Evolutionary conservation across 2,113 vertebrate genomes (phyloP).

Genomic region (Ancistrus triradiatus): DNA sequence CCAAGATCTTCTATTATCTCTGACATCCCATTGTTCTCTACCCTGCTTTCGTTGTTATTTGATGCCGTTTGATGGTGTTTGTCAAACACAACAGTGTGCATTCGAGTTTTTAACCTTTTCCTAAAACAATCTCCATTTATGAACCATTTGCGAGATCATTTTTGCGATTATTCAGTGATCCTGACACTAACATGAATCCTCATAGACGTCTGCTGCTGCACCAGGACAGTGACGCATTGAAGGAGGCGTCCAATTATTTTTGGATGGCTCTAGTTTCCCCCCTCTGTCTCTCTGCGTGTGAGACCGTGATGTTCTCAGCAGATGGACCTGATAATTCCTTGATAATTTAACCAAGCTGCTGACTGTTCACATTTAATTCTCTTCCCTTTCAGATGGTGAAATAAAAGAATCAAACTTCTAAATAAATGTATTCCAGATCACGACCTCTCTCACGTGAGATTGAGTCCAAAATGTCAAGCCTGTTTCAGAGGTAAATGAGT

Average conservation of each 20-base stretch:
- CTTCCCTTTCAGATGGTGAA: conserved; percentile 35
- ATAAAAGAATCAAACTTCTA: too few relatives aligned
- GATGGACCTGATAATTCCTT: conserved; percentile 48
- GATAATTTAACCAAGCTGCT: conserved; percentile 45
- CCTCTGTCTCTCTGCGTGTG: not conserved
- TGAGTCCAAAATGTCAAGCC: not conserved
- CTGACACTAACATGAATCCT: conserved; percentile 18
- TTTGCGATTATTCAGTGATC: conserved; percentile 12
- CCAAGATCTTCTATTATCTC: conserved; percentile 41
- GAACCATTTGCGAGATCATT: too few relatives aligned
- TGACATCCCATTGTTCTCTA: too few relatives aligned
- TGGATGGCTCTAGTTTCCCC: conserved; percentile 15
- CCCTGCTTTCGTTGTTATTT: too few relatives aligned
- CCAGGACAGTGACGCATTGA: conserved; percentile 32
- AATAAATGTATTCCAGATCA: too few relatives aligned
- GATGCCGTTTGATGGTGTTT: too few relatives aligned
- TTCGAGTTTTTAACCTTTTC: too few relatives aligned
- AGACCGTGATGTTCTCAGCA: not conserved
- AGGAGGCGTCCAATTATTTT: conserved; percentile 28
- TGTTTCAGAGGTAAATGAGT: conserved; percentile 21
- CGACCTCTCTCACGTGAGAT: not conserved
- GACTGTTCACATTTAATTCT: conserved; percentile 44
- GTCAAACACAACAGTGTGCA: too few relatives aligned
- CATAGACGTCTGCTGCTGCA: not conserved
- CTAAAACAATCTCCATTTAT: too few relatives aligned